phyloP scores from a whole-genome alignment of 2,888 invertebrate species.

The Acronicta psi region DNA sequence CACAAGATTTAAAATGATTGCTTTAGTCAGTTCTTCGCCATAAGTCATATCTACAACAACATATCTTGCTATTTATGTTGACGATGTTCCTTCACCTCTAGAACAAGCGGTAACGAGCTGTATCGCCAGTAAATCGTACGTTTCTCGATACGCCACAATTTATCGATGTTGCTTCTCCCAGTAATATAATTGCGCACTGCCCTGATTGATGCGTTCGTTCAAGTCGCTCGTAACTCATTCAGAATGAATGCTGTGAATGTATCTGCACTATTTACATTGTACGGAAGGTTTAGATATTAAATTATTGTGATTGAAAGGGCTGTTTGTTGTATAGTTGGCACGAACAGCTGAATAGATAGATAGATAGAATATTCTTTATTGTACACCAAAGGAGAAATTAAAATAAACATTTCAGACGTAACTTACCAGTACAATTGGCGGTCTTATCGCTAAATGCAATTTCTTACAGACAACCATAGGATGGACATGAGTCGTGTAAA shows the following conservation, averaged over 20 bases:
- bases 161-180: slow-evolving; percentile 50
- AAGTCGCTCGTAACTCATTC: slow-evolving; percentile 51
- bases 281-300: slow-evolving; percentile 37
- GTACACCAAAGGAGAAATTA: too few species aligned
- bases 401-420: too few species aligned
- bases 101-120: slow-evolving; percentile 42
- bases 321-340: slow-evolving; percentile 10
- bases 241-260: slow-evolving; percentile 47
- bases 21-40: neutral
- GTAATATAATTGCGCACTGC: slow-evolving; percentile 52
- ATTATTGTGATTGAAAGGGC: slow-evolving; percentile 19
- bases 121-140: slow-evolving; percentile 45
- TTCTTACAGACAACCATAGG: too few species aligned
- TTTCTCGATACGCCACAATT: slow-evolving; percentile 53
- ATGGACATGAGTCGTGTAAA: too few species aligned
- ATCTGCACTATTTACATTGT: slow-evolving; percentile 44
- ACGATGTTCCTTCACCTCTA: slow-evolving; percentile 52
- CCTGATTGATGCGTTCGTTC: slow-evolving; percentile 57
- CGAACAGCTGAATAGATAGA: neutral
- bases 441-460: too few species aligned
- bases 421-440: too few species aligned
- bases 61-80: slow-evolving; percentile 32
- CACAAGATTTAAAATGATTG: neutral
- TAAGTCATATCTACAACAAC: slow-evolving; percentile 19
- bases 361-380: too few species aligned